These are phyloP conservation scores for Ellobius talpinus DNA, from an alignment of 2,113 vertebrate species.

Conservation along the genomic window DNA sequence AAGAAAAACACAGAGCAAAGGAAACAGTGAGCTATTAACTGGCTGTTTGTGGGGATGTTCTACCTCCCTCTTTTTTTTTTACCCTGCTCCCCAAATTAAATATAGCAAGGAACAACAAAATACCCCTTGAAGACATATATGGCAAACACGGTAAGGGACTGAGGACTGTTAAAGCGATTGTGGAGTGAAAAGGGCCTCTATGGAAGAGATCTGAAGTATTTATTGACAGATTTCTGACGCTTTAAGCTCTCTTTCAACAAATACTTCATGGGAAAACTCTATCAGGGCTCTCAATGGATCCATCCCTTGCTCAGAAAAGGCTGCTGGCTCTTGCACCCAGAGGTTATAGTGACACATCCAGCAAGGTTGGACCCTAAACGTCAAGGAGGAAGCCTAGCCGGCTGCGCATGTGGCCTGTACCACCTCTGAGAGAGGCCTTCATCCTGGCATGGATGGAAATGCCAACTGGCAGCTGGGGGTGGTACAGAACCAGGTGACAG, in stretches of 20 bases:
- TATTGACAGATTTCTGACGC: neutral
- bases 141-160: neutral
- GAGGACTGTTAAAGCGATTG: neutral
- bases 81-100: conserved; percentile 35
- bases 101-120: neutral
- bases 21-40: neutral
- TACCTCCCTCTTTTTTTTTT: neutral
- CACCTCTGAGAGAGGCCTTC: neutral
- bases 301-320: neutral
- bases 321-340: neutral
- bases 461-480: neutral
- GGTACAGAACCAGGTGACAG: conserved; percentile 18
- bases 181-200: neutral
- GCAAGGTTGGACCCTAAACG: neutral
- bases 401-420: neutral
- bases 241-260: conserved; percentile 24
- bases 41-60: neutral
- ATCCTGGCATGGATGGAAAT: accelerated
- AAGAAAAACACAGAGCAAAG: neutral
- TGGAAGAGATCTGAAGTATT: neutral
- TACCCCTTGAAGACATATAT: neutral
- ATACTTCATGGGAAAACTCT: neutral
- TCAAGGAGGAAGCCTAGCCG: neutral
- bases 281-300: neutral
- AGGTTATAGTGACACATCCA: neutral